Evolutionary conservation across 1,140 invertebrate genomes (phyloP).

Genomic region (Charaxes varanes): DNA sequence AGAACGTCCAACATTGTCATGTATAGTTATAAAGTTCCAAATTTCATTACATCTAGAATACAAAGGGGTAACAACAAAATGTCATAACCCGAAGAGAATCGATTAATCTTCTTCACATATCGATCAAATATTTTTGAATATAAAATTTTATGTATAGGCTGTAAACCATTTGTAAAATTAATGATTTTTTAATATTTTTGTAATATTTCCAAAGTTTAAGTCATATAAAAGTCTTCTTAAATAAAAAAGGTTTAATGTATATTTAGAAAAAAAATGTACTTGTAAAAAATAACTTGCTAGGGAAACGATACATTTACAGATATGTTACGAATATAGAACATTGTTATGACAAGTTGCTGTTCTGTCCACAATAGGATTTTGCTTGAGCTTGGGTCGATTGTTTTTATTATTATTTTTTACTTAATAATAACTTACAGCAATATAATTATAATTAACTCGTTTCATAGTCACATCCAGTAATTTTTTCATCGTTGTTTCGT

Average conservation of each 20-base stretch:
- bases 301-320: too few relatives aligned
- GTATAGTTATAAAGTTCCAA: slow-evolving; percentile 23
- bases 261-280: too few relatives aligned
- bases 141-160: neutral
- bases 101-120: neutral
- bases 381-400: neutral
- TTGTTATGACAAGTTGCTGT: too few relatives aligned
- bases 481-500: neutral
- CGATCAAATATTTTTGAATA: neutral
- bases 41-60: neutral
- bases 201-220: too few relatives aligned
- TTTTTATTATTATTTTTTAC: neutral
- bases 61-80: neutral
- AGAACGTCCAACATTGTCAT: slow-evolving; percentile 39
- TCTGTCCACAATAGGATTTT: too few relatives aligned
- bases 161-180: too few relatives aligned
- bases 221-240: too few relatives aligned
- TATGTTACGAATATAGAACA: too few relatives aligned
- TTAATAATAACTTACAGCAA: neutral
- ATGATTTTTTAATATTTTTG: too few relatives aligned
- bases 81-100: neutral
- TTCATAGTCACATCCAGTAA: slow-evolving; percentile 2
- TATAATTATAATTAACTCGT: slow-evolving; percentile 2
- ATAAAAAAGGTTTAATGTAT: too few relatives aligned
- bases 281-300: too few relatives aligned